Conservation (phyloP, 2,888 invertebrate species). For the Tachina grossa region DNA sequence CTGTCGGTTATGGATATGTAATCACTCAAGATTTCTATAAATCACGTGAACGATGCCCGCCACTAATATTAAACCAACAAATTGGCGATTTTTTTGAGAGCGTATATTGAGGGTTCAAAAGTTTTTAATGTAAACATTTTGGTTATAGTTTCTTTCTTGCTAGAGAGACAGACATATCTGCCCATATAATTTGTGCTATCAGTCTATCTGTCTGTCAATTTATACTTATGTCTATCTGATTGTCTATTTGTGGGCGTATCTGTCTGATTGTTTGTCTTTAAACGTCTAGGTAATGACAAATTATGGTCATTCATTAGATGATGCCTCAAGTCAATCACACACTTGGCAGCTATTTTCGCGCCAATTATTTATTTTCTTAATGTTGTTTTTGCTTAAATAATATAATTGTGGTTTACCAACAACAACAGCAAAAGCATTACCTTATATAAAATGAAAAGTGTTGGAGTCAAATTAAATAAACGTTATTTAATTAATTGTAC, state of each 20-base stretch:
- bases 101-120: background rate
- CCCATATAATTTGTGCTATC: background rate
- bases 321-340: slow-evolving; percentile 1
- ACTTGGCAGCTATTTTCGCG: slow-evolving; percentile 55
- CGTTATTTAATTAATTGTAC: slow-evolving; percentile 37
- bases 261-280: background rate
- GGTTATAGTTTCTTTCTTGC: background rate
- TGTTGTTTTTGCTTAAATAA: background rate
- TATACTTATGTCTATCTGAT: slow-evolving; percentile 1
- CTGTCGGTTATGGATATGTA: no score
- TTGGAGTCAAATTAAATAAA: slow-evolving; percentile 51
- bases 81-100: no score
- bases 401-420: slow-evolving; percentile 20
- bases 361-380: slow-evolving; percentile 33
- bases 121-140: slow-evolving; percentile 1
- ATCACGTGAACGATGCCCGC: no score
- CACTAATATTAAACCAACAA: no score
- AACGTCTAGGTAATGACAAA: slow-evolving; percentile 23
- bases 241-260: background rate
- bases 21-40: no score
- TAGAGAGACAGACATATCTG: background rate
- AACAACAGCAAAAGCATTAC: background rate
- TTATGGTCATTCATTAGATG: slow-evolving; percentile 13
- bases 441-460: slow-evolving; percentile 29
- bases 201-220: background rate